Base-by-base conservation (phyloP, 2,888 invertebrate genomes). In the Ctenicera cuprea region DNA sequence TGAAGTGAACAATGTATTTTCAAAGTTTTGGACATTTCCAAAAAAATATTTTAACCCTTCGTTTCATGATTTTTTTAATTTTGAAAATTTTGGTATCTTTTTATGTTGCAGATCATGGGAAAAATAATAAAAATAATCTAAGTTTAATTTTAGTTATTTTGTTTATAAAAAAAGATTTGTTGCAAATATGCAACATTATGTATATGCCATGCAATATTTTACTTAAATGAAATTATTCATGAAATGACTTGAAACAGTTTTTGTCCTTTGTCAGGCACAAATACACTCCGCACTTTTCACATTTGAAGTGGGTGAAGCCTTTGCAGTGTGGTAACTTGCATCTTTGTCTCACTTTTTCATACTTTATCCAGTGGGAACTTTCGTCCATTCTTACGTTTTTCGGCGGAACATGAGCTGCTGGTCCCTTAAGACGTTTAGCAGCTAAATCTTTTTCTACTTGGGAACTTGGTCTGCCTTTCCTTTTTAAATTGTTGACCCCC, bases 341-440 rank as follows among this genome's bases (percentile, higher is more conserved):
- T 22, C 30, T 14, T 22, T n/a, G 12, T 16, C 45, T 1, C 5
- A 3, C 2, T 1, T 2, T n/a, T 3, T 41, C 41, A 41, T 41
- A 41, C n/a, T 11, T 41, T 41, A 41, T 41, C 37, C 59, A 59
- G 18, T 59, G 59, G 2, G 59, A 11, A 59, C 14, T 18, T 59
- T 59, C 20, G 37, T 59, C 59, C 59, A 59, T 1, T 37, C 59
- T 33, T 1, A 59, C 59, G 7, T 37, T 16, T 33, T 59, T 59
- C 4, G 37, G 33, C 3, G 59, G 59, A 37, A 14, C 11, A 14
- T 37, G 22, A 4, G 12, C 1, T 8, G 48, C 48, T 2, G 16
- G 16, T 9, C 48, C n/a, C 14, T 48, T 48, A 3, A 2, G 2
- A 3, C 52, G 2, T 37, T 59, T 59, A 14, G 9, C 20, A 30